Conservation (phyloP, 2,888 invertebrate species). For the Congeria kusceri region DNA sequence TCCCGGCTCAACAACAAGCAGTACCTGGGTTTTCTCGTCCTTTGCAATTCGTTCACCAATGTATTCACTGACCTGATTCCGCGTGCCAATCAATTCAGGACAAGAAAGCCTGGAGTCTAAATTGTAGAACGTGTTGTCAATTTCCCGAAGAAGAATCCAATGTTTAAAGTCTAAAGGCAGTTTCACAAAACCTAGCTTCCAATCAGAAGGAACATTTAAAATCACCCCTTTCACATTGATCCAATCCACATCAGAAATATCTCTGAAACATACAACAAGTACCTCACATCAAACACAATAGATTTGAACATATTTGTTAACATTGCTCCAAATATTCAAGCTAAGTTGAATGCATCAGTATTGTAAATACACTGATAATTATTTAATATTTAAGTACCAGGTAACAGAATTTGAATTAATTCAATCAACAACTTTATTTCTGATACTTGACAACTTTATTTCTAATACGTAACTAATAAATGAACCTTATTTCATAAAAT, state of each 20-base stretch:
- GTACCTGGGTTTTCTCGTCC: slow-evolving; percentile 15
- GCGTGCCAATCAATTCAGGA: slow-evolving; percentile 92
- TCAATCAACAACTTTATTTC: too few species aligned
- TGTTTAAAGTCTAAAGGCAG: slow-evolving; percentile 93
- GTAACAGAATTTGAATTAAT: too few species aligned
- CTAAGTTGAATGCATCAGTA: too few species aligned
- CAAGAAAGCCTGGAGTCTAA: slow-evolving; percentile 95
- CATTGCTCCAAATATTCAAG: not conserved
- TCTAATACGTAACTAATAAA: too few species aligned
- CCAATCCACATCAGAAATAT: slow-evolving; percentile 73
- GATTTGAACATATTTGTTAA: too few species aligned
- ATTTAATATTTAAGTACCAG: too few species aligned
- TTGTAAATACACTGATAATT: not conserved
- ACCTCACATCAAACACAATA: not conserved
- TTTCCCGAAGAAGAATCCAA: slow-evolving; percentile 95
- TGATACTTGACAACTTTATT: too few species aligned
- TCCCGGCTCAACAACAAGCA: slow-evolving; percentile 48
- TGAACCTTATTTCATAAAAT: too few species aligned
- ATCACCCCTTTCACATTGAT: slow-evolving; percentile 93
- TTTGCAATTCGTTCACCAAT: slow-evolving; percentile 29
- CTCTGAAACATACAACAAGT: slow-evolving; percentile 77
- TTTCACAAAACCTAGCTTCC: slow-evolving; percentile 94
- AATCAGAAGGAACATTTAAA: slow-evolving; percentile 96
- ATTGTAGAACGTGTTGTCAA: slow-evolving; percentile 93
- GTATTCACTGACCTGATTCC: slow-evolving; percentile 22